Base-by-base conservation (phyloP, 1,140 invertebrate genomes). In the Plectrocnemia conspersa region DNA sequence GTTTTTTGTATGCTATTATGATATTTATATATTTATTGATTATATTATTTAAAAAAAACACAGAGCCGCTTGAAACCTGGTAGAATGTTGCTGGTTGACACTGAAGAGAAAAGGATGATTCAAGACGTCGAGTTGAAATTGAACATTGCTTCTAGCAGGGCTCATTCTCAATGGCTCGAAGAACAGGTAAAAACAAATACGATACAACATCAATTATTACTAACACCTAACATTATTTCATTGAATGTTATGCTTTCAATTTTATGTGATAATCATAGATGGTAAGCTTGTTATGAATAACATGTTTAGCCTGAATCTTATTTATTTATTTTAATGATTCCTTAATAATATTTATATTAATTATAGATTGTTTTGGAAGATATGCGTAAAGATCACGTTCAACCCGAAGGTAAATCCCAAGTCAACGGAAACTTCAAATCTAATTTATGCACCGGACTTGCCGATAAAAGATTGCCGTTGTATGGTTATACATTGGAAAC, bases 61-160 rank as follows among this genome's bases (percentile, higher is more conserved):
- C 75, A 92, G 88, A 94, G 94, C 68, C 90, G 97, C 54, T 79
- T 99, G 66, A 95, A 97, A 73, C 97, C 97, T 1, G 97, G 97
- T 2, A 82, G 95, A 61, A 98, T 99, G 95, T 78, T 99, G 65
- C 74, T 99, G 52, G 93, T 99, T 53, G 97, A 99, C 70, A 98
- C 96, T 0, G 74, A 86, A 62, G 84, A 90, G 64, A 88, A 96
- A 72, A 80, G 81, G 54, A 88, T 98, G 59, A 97, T 95, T 61
- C 85, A 91, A 67, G 97, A 99, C 71, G 89, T 97, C 48, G 89
- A 94, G 64, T 73, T 99, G 15, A 99, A 99, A 75, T 68, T 84
- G 53, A 69, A 88, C 27, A 96, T 99, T 63, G 86, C 94, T 9
- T 78, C 79, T 59, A 87, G 86, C 59, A 78, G 95, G 42, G 93